These are phyloP conservation scores for Volucella inanis DNA, from an alignment of 2,888 invertebrate species.

Conservation along the genomic window DNA sequence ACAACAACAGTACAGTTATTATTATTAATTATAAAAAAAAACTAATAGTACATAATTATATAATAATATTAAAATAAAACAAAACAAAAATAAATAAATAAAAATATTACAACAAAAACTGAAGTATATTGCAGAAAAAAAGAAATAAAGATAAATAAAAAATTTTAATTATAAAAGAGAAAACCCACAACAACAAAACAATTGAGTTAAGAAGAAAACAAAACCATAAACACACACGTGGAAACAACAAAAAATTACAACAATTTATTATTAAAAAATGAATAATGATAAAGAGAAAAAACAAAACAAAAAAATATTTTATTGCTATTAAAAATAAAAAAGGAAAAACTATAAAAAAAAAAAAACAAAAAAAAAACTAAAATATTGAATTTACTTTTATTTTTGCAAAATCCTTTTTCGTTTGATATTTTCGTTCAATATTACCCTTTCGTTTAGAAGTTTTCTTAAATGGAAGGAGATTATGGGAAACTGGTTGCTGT, in stretches of 20 bases:
- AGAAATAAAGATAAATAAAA: conserved; percentile 41
- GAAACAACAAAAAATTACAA: conserved; percentile 50
- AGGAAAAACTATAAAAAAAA: conserved; percentile 56
- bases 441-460: neutral
- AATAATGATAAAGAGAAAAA: conserved; percentile 50
- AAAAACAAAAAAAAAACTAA: conserved; percentile 37
- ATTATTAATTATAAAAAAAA: conserved; percentile 71
- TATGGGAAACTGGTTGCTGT: conserved; percentile 3
- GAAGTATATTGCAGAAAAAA: conserved; percentile 65
- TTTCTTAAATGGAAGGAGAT: neutral
- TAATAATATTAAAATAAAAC: conserved; percentile 72
- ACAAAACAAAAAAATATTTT: conserved; percentile 53
- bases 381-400: conserved; percentile 41
- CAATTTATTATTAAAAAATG: conserved; percentile 63
- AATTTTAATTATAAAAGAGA: conserved; percentile 27
- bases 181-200: conserved; percentile 39
- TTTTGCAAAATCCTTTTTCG: conserved; percentile 10
- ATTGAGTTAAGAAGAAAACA: conserved; percentile 39
- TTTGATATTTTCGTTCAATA: conserved; percentile 28
- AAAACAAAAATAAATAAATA: conserved; percentile 49
- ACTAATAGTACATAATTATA: conserved; percentile 74
- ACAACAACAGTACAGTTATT: conserved; percentile 74
- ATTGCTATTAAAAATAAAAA: conserved; percentile 72
- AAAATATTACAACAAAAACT: conserved; percentile 58
- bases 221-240: conserved; percentile 26